Evolutionary conservation across 2,113 vertebrate genomes (phyloP).

Genomic region (Catagonus wagneri): DNA sequence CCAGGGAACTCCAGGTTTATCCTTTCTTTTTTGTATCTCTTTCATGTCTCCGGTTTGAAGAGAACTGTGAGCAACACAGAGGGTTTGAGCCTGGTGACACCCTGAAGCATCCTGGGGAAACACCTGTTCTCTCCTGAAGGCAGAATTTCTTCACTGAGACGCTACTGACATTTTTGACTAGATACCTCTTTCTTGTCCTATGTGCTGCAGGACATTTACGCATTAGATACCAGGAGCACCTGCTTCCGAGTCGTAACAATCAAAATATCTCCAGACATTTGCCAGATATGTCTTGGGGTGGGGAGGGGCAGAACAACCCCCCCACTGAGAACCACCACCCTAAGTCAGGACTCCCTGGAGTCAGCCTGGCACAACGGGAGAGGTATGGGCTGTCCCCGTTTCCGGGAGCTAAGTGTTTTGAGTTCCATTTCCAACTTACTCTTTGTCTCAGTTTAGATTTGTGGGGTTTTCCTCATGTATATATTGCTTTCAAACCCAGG

Average conservation of each 20-base stretch:
- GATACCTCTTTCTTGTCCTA: neutral
- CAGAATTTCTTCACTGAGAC: neutral
- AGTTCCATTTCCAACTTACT: neutral
- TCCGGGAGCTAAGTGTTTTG: fast-evolving
- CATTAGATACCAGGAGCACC: too few relatives aligned
- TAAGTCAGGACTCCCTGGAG: neutral
- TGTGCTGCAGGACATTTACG: neutral
- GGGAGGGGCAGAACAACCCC: neutral
- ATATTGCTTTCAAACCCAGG: neutral
- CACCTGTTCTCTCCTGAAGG: neutral
- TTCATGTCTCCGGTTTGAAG: neutral
- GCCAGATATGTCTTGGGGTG: neutral
- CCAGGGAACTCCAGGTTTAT: too few relatives aligned
- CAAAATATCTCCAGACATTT: neutral
- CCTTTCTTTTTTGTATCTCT: neutral
- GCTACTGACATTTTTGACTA: neutral
- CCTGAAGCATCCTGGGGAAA: neutral
- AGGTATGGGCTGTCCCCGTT: neutral
- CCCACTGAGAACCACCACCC: neutral
- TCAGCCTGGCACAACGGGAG: neutral
- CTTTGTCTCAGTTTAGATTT: neutral
- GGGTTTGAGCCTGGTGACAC: neutral
- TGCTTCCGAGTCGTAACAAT: neutral
- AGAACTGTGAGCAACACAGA: neutral
- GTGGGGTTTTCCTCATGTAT: neutral